phyloP scores from a whole-genome alignment of 2,888 invertebrate genomes.

The Lochmaea crataegi region DNA sequence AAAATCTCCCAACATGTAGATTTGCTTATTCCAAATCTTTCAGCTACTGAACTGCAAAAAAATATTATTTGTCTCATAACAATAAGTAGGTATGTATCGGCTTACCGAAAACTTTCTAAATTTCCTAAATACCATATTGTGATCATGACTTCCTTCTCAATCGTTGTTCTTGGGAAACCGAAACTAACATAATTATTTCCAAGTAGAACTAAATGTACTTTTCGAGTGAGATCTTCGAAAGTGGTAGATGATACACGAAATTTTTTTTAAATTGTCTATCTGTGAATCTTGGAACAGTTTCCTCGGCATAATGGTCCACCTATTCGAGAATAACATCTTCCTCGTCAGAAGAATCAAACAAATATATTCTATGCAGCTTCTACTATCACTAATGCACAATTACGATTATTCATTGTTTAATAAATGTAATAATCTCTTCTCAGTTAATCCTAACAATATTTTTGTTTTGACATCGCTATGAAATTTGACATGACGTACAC shows the following conservation, averaged over 20 bases:
- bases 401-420: constrained; percentile 1
- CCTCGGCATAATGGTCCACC: constrained; percentile 18
- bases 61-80: neutral
- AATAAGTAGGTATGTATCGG: neutral
- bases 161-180: constrained; percentile 28
- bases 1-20: constrained; percentile 45
- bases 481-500: no score
- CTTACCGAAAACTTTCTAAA: constrained; percentile 23
- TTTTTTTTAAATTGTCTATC: constrained; percentile 33
- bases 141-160: constrained; percentile 30
- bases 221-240: constrained; percentile 7
- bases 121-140: constrained; percentile 13
- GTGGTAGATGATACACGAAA: constrained; percentile 12
- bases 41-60: constrained; percentile 27
- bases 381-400: constrained; percentile 1
- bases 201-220: neutral
- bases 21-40: constrained; percentile 41
- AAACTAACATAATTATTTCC: neutral
- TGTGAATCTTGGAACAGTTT: constrained; percentile 24
- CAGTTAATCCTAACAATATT: no score
- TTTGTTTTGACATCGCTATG: no score
- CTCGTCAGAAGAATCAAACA: constrained; percentile 28
- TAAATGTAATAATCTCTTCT: no score
- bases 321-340: constrained; percentile 15
- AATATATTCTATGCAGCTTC: constrained; percentile 9